phyloP scores from a whole-genome alignment of 2,113 vertebrate species.

The Platichthys stellatus region DNA sequence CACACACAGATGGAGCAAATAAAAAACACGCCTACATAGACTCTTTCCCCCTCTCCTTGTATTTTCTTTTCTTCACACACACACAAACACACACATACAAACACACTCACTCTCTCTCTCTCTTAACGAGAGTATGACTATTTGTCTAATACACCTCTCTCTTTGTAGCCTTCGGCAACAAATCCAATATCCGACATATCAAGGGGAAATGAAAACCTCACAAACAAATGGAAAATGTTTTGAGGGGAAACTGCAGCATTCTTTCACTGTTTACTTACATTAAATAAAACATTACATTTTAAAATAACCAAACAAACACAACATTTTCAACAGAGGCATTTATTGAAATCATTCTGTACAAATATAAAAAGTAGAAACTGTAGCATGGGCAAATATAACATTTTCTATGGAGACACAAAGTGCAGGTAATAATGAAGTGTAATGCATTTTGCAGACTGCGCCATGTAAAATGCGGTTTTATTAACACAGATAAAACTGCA shows the following conservation, averaged over 20 bases:
- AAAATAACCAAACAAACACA: conserved; percentile 60
- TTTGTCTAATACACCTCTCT: conserved; percentile 59
- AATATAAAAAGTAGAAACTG: not conserved
- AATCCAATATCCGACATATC: conserved; percentile 69
- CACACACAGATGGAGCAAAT: conserved; percentile 18
- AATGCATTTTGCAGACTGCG: not conserved
- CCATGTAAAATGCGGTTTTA: not conserved
- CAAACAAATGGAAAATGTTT: conserved; percentile 64
- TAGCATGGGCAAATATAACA: not conserved
- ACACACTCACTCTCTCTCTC: not conserved
- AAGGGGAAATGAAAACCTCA: conserved; percentile 64
- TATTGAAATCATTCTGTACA: conserved; percentile 57
- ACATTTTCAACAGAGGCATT: conserved; percentile 20
- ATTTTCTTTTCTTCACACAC: conserved; percentile 17
- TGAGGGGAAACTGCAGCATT: conserved; percentile 50
- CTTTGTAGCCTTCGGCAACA: conserved; percentile 65
- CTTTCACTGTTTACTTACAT: conserved; percentile 51
- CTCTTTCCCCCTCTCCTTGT: conserved; percentile 28
- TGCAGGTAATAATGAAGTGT: not conserved
- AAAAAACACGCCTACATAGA: conserved; percentile 17
- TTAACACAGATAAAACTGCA: not conserved
- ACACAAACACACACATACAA: conserved; percentile 35
- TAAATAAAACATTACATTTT: conserved; percentile 26
- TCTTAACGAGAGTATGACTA: conserved; percentile 42
- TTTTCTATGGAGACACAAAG: not conserved